Percentiles rank a stretch among this genome's conserved stretches.
These are phyloP conservation scores for Seriola quinqueradiata DNA, from an alignment of 2,113 vertebrate species.

Conservation along the genomic window DNA sequence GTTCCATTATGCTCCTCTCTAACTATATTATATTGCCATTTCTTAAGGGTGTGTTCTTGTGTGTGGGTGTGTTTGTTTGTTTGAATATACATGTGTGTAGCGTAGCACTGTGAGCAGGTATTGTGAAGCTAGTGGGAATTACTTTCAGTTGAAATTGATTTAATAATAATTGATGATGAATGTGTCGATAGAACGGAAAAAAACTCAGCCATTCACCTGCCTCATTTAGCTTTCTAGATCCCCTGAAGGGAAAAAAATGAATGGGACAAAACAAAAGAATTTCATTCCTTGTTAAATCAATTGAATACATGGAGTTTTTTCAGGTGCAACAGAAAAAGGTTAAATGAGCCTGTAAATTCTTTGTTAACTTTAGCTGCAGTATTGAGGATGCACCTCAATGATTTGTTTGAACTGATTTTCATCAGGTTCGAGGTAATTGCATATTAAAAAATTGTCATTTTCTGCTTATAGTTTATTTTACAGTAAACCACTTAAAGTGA, in stretches of 20 bases:
- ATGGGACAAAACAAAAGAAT: neutral
- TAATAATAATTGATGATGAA: conserved; percentile 1
- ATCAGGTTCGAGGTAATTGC: neutral
- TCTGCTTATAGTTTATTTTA: neutral
- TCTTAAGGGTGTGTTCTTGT: neutral
- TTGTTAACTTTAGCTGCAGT: too few species aligned
- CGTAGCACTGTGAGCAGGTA: neutral
- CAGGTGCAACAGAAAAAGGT: too few species aligned
- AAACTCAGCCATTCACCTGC: too few species aligned
- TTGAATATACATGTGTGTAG: neutral
- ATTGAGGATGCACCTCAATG: too few species aligned
- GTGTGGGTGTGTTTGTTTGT: neutral
- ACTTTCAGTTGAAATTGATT: conserved; percentile 10
- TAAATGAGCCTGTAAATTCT: too few species aligned
- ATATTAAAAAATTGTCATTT: neutral
- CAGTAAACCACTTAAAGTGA: neutral
- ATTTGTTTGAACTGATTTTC: neutral
- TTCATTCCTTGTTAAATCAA: neutral
- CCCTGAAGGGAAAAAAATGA: neutral
- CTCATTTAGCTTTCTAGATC: neutral
- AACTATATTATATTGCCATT: too few species aligned
- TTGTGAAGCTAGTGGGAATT: neutral
- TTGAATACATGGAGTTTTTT: too few species aligned
- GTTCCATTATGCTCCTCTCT: too few species aligned
- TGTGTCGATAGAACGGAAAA: too few species aligned